phyloP scores from a whole-genome alignment of 92 coral and sea anemone genomes.

The Metridium senile region DNA sequence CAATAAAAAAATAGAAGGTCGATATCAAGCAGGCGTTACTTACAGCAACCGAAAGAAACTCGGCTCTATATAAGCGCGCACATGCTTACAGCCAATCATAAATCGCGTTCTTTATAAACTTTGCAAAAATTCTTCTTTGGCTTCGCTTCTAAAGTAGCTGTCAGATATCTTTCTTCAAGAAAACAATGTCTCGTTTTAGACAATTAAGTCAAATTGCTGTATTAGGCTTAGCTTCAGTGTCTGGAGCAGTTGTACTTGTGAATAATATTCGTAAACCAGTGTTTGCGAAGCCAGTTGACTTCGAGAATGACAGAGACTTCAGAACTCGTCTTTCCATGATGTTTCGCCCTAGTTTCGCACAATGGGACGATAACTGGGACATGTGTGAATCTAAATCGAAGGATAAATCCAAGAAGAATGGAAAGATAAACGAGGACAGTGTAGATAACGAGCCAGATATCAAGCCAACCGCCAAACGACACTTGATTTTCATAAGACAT shows the following conservation, averaged over 20 bases:
- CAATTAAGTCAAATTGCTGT: constrained; percentile 67
- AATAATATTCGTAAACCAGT: constrained; percentile 49
- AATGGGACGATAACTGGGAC: constrained; percentile 89
- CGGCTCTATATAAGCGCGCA: background rate
- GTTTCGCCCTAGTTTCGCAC: constrained; percentile 57
- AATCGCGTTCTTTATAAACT: background rate
- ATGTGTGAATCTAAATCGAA: constrained; percentile 45
- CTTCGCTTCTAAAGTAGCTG: background rate
- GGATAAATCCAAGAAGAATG: constrained; percentile 49
- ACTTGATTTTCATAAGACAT: constrained; percentile 84
- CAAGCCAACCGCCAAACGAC: constrained; percentile 90
- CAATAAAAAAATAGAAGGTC: constrained; percentile 1
- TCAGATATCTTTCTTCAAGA: background rate
- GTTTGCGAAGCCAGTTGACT: constrained; percentile 42
- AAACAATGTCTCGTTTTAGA: constrained; percentile 62
- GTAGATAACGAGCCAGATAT: constrained; percentile 47
- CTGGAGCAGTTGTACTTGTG: constrained; percentile 68
- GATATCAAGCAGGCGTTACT: constrained; percentile 46
- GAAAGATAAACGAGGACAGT: constrained; percentile 6
- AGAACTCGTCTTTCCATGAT: constrained; percentile 53
- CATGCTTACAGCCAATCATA: background rate
- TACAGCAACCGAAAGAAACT: background rate
- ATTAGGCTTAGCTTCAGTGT: constrained; percentile 67
- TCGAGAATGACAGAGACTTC: constrained; percentile 34
- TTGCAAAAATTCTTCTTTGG: background rate